Base-by-base conservation (phyloP, 2,888 invertebrate species). In the Endomychus coccineus region DNA sequence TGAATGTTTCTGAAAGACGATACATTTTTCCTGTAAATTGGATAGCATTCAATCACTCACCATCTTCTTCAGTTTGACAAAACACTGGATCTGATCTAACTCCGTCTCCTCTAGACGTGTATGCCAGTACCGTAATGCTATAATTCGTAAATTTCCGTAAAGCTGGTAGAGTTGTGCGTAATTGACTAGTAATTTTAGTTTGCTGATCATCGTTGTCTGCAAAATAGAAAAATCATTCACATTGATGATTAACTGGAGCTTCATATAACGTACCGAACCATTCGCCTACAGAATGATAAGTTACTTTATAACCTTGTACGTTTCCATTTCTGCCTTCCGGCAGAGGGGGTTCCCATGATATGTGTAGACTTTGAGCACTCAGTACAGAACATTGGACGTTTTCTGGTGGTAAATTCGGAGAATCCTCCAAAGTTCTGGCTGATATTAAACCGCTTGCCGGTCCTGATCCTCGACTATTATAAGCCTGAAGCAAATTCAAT, bases 101-200 rank as follows among this genome's bases (percentile, higher is more conserved):
- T 4, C 94, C 94, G 60, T 94, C 92, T 0, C 94, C 94, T 27
- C 84, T 83, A 21, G 82, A 75, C 1, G 94, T 94, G 65, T 80
- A 91, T 5, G 91, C 91, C 58, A 88, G 71, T 19, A 90, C 88
- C 48, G 88, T 84, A 34, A 94, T 83, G 19, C 90, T 90, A 64
- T 94, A 94, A 70, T 94, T 94, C 16, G 91, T 90, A 66, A 80
- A 90, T 53, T 88, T 83, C 55, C 81, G 76, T 36, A 92, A 69
- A 28, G 83, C 83, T 38, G 81, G 80, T 43, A 89, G 70, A 2
- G 78, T 78, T 17, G 83, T 80, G 42, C 80, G 76, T 21, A 80
- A 58, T 2, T 78, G 77, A 2, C 76, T 74, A 49, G 83, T 80
- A 50, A 79, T 78, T 61, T 87, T 88, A n/a, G 80, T 80, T 50